phyloP scores from a whole-genome alignment of 2,888 invertebrate genomes.

The Scaptomyza cyrtandrae region DNA sequence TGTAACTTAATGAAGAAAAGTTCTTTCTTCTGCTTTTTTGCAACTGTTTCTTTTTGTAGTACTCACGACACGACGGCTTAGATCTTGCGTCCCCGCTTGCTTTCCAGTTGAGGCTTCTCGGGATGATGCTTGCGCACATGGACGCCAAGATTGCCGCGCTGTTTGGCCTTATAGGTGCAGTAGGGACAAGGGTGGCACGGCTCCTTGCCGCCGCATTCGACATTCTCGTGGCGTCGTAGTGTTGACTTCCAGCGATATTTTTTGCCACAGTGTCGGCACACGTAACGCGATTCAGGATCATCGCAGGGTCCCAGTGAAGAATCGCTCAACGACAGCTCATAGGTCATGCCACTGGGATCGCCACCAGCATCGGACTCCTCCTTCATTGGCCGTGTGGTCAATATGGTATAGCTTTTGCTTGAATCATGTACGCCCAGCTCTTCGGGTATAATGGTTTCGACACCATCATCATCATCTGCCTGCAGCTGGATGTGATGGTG shows the following conservation, averaged over 20 bases:
- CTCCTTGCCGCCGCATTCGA: constrained; percentile 93
- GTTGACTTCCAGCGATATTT: constrained; percentile 94
- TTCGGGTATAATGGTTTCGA: constrained; percentile 78
- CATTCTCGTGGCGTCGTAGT: constrained; percentile 92
- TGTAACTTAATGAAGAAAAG: constrained; percentile 30
- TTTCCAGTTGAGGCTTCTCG: constrained; percentile 84
- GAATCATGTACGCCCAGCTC: constrained; percentile 78
- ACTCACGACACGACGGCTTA: constrained; percentile 60
- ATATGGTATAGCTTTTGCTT: constrained; percentile 84
- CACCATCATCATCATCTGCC: constrained; percentile 70
- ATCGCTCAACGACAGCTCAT: constrained; percentile 84
- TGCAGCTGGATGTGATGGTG: constrained; percentile 73
- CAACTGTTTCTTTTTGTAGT: constrained; percentile 24
- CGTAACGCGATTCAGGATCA: constrained; percentile 87
- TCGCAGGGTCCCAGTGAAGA: constrained; percentile 83
- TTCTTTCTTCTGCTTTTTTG: constrained; percentile 34
- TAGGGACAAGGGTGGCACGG: constrained; percentile 92
- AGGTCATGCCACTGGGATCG: constrained; percentile 80
- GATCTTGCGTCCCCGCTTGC: constrained; percentile 83
- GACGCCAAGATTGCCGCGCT: constrained; percentile 92
- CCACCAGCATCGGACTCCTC: constrained; percentile 78
- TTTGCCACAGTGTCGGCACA: constrained; percentile 93
- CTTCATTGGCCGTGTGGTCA: constrained; percentile 84
- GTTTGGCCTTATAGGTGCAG: constrained; percentile 91
- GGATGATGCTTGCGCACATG: constrained; percentile 92